Base-by-base conservation (phyloP, 2,888 invertebrate genomes). In the Scaptomyza cyrtandrae region DNA sequence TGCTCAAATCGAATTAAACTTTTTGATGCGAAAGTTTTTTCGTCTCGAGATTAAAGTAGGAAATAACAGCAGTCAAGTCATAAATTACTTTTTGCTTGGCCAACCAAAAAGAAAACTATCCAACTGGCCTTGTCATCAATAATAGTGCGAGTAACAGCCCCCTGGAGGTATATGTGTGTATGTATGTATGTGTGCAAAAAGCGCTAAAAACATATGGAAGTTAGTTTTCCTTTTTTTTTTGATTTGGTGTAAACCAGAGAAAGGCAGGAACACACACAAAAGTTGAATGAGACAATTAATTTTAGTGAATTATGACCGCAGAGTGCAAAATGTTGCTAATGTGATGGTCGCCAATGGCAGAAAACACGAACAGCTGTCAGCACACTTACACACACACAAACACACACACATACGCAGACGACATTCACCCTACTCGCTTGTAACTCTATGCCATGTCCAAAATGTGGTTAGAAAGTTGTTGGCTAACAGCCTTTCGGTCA, bases 251-350 rank as follows among this genome's bases (percentile, higher is more conserved):
- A 50, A 49, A 29, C 49, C n/a, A 37, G 11, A 1, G 52, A 66
- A 55, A 71, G 19, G 19, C 19, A 19, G 19, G 19, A 19, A 19
- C 19, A 19, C 19, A 19, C 19, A 19, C 24, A 24, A 24, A 24
- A 68, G 71, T 72, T 69, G 72, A 85, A 74, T 82, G 83, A 76
- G 86, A 88, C 88, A 83, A 83, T 83, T 83, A 83, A 88, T 83
- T 88, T 86, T 50, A 65, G 88, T 83, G 83, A 83, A 88, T 83
- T 83, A 83, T 83, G 88, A 82, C 86, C 86, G 68, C 76, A 74
- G 66, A 71, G 82, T 72, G 79, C 48, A 82, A 88, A 83, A 73
- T 82, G 76, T 64, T 71, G 80, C 88, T 83, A 83, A 83, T 83
- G 88, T 73, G 86, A 82, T 69, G 79, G 56, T 66, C 67, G 64